phyloP scores from a whole-genome alignment of 2,888 invertebrate species.

The Pterostichus niger region DNA sequence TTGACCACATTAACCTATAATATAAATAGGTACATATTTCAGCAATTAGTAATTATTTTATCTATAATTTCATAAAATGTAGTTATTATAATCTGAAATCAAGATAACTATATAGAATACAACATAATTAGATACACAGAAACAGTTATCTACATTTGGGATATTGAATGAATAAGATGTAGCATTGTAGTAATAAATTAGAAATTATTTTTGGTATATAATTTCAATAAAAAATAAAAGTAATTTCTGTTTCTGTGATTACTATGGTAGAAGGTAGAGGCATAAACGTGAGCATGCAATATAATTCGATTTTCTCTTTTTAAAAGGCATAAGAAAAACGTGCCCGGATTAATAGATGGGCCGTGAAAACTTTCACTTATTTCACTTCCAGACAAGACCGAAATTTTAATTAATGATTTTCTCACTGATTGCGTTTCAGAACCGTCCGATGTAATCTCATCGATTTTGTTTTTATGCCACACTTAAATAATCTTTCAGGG shows the following conservation, averaged over 20 bases:
- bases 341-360: conserved; percentile 55
- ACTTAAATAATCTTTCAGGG: conserved; percentile 41
- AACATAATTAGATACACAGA: background rate
- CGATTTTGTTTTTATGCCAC: conserved; percentile 40
- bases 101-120: background rate
- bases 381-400: conserved; percentile 60
- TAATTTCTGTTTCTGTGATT: conserved; percentile 3
- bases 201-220: background rate
- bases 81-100: background rate
- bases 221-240: background rate
- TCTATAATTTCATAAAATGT: background rate
- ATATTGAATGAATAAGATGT: background rate
- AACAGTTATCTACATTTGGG: background rate
- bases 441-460: conserved; percentile 48
- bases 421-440: conserved; percentile 55
- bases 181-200: background rate
- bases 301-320: conserved; percentile 35
- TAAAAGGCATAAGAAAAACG: conserved; percentile 47
- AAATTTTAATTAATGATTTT: conserved; percentile 65
- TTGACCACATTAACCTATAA: no score
- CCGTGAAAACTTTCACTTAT: conserved; percentile 64
- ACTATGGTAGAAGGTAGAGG: background rate
- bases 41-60: background rate
- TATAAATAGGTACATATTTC: no score
- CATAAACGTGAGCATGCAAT: background rate